Evolutionary conservation across 2,888 invertebrate species (phyloP), one percentile per base, ranked within the genome.

Genomic region (Marasmarcha lunaedactyla): DNA sequence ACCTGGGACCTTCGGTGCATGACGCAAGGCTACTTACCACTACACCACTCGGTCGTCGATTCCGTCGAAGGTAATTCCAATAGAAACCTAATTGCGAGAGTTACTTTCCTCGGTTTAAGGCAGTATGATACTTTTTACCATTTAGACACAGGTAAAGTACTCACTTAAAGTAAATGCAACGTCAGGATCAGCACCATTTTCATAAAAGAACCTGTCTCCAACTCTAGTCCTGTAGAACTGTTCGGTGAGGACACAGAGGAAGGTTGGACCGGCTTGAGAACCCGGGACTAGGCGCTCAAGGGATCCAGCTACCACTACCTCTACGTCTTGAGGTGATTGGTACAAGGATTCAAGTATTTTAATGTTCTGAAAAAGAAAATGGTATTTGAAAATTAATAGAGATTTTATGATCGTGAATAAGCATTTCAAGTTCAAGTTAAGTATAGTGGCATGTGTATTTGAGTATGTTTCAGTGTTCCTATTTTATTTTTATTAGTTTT

Each of bases 151-250:
- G n/a, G n/a, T n/a, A n/a, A n/a, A n/a, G n/a, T 20, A 55, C 76
- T 70, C 60, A 81, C 90, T 87, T 54, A 85, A 76, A 2, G 89
- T 89, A 52, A 93, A 92, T 15, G 88, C 88, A 27, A 71, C 74
- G 1, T 84, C 69, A 0, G 52, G 54, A 34, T 87, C 84, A 43
- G 87, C 85, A 3, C 88, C 87, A 50, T 89, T 88, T 67, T 93
- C 93, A 55, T 88, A 95, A 88, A 94, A 96, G 71, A 87, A 95
- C 44, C 95, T 85, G 71, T 97, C 97, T 0, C 94, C 94, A 6
- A 88, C 90, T 53, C 95, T 87, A 0, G 95, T 91, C 47, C 93
- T 86, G 61, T 89, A 91, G 78, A 96, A 96, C 72, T 96, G 95
- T 59, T 92, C 93, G 0, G 91, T 91, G 2, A 96, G 74, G 48